Conservation (phyloP, 2,113 vertebrate genomes). For the Rhagologus leucostigma region DNA sequence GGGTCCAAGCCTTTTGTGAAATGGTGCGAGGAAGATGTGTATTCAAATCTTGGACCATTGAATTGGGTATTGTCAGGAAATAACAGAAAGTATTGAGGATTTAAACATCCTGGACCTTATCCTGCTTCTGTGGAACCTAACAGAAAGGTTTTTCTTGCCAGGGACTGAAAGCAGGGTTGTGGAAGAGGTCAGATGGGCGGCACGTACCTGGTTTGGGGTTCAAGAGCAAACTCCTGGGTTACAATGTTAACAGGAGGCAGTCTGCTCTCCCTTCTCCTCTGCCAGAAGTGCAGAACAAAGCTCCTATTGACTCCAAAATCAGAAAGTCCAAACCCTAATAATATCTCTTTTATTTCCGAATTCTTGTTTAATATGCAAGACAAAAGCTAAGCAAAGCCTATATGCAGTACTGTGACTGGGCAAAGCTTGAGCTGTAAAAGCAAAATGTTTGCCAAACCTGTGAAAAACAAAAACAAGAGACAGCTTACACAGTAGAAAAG, state of each 20-base stretch:
- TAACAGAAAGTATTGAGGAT: slow-evolving; percentile 47
- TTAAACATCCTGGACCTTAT: slow-evolving; percentile 26
- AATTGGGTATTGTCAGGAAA: slow-evolving; percentile 51
- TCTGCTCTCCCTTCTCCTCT: background rate
- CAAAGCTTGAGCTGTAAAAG: background rate
- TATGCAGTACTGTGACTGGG: background rate
- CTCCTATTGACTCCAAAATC: background rate
- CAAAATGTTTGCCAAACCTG: background rate
- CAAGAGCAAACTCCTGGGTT: background rate
- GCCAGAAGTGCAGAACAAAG: background rate
- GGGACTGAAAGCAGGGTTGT: background rate
- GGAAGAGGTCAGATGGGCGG: slow-evolving; percentile 42
- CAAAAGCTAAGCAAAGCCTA: slow-evolving; percentile 5
- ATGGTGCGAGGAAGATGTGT: slow-evolving; percentile 52
- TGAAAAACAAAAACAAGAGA: background rate
- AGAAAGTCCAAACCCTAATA: background rate
- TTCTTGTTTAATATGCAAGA: background rate
- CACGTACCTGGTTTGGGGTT: background rate
- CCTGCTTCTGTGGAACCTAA: background rate
- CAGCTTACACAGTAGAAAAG: background rate
- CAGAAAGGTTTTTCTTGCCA: background rate
- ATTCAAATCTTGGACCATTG: slow-evolving; percentile 58
- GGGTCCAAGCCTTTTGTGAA: slow-evolving; percentile 59
- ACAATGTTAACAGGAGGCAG: background rate
- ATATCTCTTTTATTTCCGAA: background rate